These are phyloP conservation scores for Clarias magur DNA, from an alignment of 2,113 vertebrate species.

Conservation along the genomic window DNA sequence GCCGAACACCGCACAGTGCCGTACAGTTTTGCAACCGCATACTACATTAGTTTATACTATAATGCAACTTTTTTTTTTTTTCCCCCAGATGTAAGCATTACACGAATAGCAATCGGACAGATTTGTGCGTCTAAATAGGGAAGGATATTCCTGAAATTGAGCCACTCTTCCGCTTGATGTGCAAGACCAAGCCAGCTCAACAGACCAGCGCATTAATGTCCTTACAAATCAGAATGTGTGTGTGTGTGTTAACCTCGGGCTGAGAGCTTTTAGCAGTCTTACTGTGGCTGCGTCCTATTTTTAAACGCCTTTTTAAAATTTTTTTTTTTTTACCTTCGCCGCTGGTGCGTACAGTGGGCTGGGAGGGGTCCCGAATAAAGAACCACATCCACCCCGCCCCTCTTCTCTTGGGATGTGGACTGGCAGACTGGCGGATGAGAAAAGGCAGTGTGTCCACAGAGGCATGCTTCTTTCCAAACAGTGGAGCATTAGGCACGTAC, in stretches of 20 bases:
- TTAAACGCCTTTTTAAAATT: conserved; percentile 34
- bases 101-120: background rate
- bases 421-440: conserved; percentile 15
- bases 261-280: conserved; percentile 10
- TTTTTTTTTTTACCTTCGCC: conserved; percentile 14
- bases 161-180: background rate
- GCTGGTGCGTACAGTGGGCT: conserved; percentile 15
- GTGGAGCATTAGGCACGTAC: background rate
- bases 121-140: background rate
- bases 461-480: conserved; percentile 2
- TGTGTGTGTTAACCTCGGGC: background rate
- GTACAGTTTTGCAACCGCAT: conserved; percentile 9
- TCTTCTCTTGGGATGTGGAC: conserved; percentile 38
- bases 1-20: conserved; percentile 2
- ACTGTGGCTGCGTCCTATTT: conserved; percentile 42
- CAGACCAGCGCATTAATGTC: background rate
- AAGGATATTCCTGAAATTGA: conserved; percentile 18
- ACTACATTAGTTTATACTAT: background rate
- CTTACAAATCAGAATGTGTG: conserved; percentile 2
- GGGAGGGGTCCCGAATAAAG: conserved; percentile 46
- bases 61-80: background rate
- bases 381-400: conserved; percentile 47
- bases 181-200: background rate
- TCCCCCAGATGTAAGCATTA: background rate
- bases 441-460: conserved; percentile 14